phyloP scores from a whole-genome alignment of 2,797 vertebrate genomes.

The Clamator glandarius region DNA sequence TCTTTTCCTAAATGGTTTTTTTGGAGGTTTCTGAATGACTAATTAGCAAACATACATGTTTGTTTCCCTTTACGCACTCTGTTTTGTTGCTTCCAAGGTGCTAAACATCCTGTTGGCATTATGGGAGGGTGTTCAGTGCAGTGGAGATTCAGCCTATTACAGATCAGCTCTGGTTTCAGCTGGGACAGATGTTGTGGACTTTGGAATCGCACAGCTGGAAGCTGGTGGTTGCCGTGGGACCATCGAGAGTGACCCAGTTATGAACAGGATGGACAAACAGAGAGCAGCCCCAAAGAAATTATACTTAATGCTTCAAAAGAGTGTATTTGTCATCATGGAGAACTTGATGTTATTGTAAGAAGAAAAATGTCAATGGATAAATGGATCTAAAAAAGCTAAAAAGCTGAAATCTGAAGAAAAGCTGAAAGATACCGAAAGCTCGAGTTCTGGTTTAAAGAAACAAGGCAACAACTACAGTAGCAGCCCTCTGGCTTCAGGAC shows the following conservation, averaged over 20 bases:
- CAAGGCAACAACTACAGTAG: background rate
- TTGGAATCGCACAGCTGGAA: background rate
- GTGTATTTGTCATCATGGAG: background rate
- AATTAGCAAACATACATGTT: background rate
- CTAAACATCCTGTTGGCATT: background rate
- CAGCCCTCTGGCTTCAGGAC: background rate
- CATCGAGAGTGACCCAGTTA: background rate
- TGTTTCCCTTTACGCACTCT: background rate
- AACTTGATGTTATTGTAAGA: background rate
- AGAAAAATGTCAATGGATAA: background rate
- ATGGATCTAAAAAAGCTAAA: background rate
- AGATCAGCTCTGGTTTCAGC: background rate
- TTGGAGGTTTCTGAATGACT: background rate
- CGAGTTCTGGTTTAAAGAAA: background rate
- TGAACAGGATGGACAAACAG: background rate
- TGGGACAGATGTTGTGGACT: background rate
- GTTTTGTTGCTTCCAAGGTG: background rate
- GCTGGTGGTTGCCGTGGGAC: slow-evolving; percentile 3
- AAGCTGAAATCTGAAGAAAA: too few species aligned
- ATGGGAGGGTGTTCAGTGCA: background rate
- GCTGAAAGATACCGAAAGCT: background rate
- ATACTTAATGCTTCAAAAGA: background rate
- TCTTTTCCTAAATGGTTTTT: background rate
- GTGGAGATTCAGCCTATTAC: background rate
- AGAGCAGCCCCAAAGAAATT: background rate